Percentiles rank a stretch among this genome's conserved stretches.
phyloP scores from a whole-genome alignment of 2,888 invertebrate species.

The Napeogenes sylphis region DNA sequence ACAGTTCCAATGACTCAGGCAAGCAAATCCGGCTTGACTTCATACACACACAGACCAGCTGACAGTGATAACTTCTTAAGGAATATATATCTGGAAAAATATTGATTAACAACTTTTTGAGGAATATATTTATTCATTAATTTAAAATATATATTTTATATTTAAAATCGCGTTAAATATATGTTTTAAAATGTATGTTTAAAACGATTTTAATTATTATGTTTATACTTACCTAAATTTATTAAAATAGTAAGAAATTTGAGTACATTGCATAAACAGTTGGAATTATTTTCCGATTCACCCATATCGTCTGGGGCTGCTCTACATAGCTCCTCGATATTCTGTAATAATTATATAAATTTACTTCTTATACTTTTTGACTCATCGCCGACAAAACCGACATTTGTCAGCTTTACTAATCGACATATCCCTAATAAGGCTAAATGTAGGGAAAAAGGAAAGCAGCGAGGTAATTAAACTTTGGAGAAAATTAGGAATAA shows the following conservation, averaged over 20 bases:
- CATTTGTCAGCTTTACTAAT: no score
- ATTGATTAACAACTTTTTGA: neutral
- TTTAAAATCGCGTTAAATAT: no score
- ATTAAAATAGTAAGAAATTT: conserved; percentile 63
- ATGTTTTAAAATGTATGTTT: no score
- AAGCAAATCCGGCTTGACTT: conserved; percentile 58
- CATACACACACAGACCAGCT: conserved; percentile 58
- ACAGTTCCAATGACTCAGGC: conserved; percentile 60
- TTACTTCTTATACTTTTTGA: no score
- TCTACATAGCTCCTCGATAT: conserved; percentile 49
- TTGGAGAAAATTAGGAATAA: no score
- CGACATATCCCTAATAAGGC: no score
- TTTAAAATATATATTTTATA: neutral
- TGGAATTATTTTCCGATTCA: conserved; percentile 50
- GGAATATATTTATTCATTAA: conserved; percentile 22
- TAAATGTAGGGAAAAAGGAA: no score
- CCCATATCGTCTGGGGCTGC: conserved; percentile 45
- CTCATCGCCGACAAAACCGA: no score
- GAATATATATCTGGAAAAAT: conserved; percentile 60
- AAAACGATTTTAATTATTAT: neutral
- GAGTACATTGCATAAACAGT: conserved; percentile 55
- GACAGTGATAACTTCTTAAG: conserved; percentile 53
- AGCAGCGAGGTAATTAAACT: no score
- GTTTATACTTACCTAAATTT: conserved; percentile 49
- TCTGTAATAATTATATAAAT: conserved; percentile 41